phyloP scores from a whole-genome alignment of 2,797 vertebrate genomes.

The Intellagama lesueurii region DNA sequence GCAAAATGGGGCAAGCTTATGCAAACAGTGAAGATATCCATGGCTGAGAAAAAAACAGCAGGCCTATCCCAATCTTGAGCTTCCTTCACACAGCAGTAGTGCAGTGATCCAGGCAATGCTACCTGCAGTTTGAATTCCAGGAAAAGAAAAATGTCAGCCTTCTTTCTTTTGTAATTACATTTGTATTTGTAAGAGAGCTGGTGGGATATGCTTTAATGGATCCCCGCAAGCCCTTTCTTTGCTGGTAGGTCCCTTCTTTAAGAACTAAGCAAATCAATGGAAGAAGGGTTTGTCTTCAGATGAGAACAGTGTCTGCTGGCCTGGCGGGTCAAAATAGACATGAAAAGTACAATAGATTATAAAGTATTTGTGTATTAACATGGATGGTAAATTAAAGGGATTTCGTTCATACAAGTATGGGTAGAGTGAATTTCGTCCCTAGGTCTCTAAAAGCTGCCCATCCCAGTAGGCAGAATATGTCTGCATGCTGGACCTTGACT shows the following conservation, averaged over 20 bases:
- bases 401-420: no score
- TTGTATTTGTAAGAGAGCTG: slow-evolving; percentile 65
- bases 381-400: no score
- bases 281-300: slow-evolving; percentile 16
- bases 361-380: background rate
- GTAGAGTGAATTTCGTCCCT: no score
- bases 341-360: slow-evolving; percentile 37
- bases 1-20: slow-evolving; percentile 55
- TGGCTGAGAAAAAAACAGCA: slow-evolving; percentile 50
- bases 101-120: slow-evolving; percentile 53
- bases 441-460: no score
- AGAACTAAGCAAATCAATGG: slow-evolving; percentile 64
- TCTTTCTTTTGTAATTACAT: slow-evolving; percentile 36
- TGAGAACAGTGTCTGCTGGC: slow-evolving; percentile 30
- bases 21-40: slow-evolving; percentile 51
- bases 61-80: background rate
- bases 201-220: slow-evolving; percentile 56
- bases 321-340: slow-evolving; percentile 54
- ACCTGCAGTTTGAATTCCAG: slow-evolving; percentile 52
- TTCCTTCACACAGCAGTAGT: background rate
- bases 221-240: slow-evolving; percentile 60
- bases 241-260: slow-evolving; percentile 74
- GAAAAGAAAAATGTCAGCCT: slow-evolving; percentile 48
- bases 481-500: slow-evolving; percentile 38
- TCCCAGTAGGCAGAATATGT: slow-evolving; percentile 9